Evolutionary conservation across 2,113 vertebrate species (phyloP), one percentile per base, ranked within the genome.

Genomic region (Ageneiosus marmoratus): DNA sequence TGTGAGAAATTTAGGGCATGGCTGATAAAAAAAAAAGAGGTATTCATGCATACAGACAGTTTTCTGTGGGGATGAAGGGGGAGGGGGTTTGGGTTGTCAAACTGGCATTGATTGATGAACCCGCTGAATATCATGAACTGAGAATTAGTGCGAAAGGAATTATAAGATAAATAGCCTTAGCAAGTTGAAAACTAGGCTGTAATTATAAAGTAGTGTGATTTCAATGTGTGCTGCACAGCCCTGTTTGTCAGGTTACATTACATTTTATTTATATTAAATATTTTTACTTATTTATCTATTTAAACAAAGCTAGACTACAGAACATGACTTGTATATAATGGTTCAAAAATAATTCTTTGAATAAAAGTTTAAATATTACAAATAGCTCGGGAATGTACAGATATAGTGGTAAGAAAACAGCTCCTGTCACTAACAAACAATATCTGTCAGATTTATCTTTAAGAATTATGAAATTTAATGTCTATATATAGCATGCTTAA

Each of bases 41-140:
- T 92, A 87, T 89, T 91, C 91, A 89, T 95, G 95, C 95, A 93
- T 95, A 93, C 91, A 92, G 93, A 93, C 94, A 92, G 96, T 93
- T 81, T 88, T 84, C 56, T 83, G 80, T 86, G 82, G 76, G 56
- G 86, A 74, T 74, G 73, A 53, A 53, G 50, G 76, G 1, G 81
- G 86, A 81, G 81, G 13, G 81, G 29, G 60, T 2, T 41, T 41
- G 82, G 75, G 60, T 82, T 95, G 96, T 97, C 96, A 96, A 93
- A 93, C 90, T 95, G 91, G 96, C 95, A 95, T 80, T 98, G 97
- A 98, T 97, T 91, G 95, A 99, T 97, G 95, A 94, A 84, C 60
- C 93, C 92, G 91, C 82, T 85, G 89, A 85, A 91, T 94, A 95
- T 95, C 95, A 96, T 93, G 91, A 96, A 95, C 94, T 94, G 91